phyloP scores from a whole-genome alignment of 2,888 invertebrate genomes.

The Hypercompe scribonia region DNA sequence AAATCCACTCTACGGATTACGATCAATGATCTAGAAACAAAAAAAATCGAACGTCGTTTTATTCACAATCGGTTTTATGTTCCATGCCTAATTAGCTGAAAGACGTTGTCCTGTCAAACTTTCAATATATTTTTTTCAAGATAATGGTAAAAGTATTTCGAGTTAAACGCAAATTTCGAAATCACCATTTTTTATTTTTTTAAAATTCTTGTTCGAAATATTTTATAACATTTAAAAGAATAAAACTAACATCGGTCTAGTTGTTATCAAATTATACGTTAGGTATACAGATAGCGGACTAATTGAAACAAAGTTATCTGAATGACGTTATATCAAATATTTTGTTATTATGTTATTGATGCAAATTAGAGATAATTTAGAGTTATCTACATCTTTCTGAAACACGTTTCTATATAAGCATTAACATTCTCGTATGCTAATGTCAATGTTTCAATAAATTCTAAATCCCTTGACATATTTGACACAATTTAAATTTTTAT shows the following conservation, averaged over 20 bases:
- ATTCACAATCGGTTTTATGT: too few relatives aligned
- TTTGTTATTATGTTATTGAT: not conserved
- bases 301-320: not conserved
- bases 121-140: too few relatives aligned
- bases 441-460: constrained; percentile 45
- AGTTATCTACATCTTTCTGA: constrained; percentile 21
- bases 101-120: too few relatives aligned
- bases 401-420: constrained; percentile 28
- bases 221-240: not conserved
- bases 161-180: too few relatives aligned
- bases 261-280: not conserved
- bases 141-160: too few relatives aligned
- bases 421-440: constrained; percentile 36
- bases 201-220: too few relatives aligned
- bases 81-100: not conserved
- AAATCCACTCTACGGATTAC: too few relatives aligned
- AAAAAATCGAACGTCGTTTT: too few relatives aligned
- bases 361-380: not conserved
- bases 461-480: constrained; percentile 36
- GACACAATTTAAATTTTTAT: constrained; percentile 45
- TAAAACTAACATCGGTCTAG: not conserved
- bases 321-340: constrained; percentile 1
- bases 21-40: too few relatives aligned
- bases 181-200: too few relatives aligned
- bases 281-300: not conserved